Conservation (phyloP, 2,113 vertebrate species). For the Thalassoma bifasciatum region DNA sequence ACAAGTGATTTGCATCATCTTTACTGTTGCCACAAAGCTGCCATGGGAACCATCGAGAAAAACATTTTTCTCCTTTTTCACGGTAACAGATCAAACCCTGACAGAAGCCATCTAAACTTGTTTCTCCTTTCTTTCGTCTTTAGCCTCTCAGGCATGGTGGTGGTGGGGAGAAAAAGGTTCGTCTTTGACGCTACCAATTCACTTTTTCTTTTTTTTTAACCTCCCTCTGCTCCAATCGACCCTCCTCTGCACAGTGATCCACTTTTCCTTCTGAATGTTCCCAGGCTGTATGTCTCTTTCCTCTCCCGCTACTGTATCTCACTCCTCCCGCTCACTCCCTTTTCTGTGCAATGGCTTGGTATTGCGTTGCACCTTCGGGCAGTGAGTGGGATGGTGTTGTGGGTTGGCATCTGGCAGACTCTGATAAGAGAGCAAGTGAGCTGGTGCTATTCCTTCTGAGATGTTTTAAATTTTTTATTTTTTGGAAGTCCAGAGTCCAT, state of each 20-base stretch:
- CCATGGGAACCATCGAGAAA: slow-evolving; percentile 52
- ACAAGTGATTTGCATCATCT: slow-evolving; percentile 78
- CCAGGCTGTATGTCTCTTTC: slow-evolving; percentile 63
- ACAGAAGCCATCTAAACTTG: slow-evolving; percentile 43
- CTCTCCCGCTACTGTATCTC: slow-evolving; percentile 55
- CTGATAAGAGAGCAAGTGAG: slow-evolving; percentile 78
- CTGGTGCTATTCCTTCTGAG: slow-evolving; percentile 64
- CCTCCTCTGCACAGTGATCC: slow-evolving; percentile 68
- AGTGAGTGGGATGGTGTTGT: slow-evolving; percentile 77
- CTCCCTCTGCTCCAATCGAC: slow-evolving; percentile 55
- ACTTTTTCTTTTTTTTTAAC: slow-evolving; percentile 45
- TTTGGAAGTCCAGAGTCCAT: slow-evolving; percentile 28
- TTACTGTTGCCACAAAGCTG: slow-evolving; percentile 60
- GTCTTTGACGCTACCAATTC: slow-evolving; percentile 44
- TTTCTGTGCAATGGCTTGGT: slow-evolving; percentile 59
- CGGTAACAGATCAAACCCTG: slow-evolving; percentile 43
- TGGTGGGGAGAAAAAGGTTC: slow-evolving; percentile 2
- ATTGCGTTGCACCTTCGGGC: slow-evolving; percentile 78
- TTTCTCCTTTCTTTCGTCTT: slow-evolving; percentile 47
- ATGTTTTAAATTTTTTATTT: slow-evolving; percentile 43
- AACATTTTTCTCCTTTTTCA: slow-evolving; percentile 31
- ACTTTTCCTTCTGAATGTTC: slow-evolving; percentile 71
- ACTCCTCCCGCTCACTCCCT: slow-evolving; percentile 42
- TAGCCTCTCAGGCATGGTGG: slow-evolving; percentile 45
- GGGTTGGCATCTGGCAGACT: slow-evolving; percentile 80